These are phyloP conservation scores for Romanomermis culicivorax DNA, from an alignment of 2,888 invertebrate species.

Conservation along the genomic window DNA sequence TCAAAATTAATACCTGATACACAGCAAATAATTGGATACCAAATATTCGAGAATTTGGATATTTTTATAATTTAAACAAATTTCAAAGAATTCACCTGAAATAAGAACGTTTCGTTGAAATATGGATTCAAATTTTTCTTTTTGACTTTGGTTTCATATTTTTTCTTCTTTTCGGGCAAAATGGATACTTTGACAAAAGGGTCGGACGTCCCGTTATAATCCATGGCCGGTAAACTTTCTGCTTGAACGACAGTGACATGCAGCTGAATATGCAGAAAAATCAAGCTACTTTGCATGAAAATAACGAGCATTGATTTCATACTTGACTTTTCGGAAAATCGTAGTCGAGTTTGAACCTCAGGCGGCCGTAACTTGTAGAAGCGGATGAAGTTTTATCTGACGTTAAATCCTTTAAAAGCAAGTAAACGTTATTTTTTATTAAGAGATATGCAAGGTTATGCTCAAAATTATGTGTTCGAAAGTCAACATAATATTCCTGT, in stretches of 20 bases:
- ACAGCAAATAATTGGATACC: background rate
- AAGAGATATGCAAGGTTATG: too few relatives aligned
- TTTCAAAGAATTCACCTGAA: conserved; percentile 53
- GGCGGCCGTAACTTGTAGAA: too few relatives aligned
- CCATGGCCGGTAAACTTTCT: conserved; percentile 86
- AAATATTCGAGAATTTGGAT: too few relatives aligned
- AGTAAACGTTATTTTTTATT: too few relatives aligned
- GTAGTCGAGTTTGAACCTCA: conserved; percentile 79
- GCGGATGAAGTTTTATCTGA: too few relatives aligned
- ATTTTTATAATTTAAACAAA: too few relatives aligned
- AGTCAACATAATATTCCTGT: too few relatives aligned
- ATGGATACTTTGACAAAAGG: conserved; percentile 91
- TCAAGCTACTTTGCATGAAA: too few relatives aligned
- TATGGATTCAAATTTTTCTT: conserved; percentile 91
- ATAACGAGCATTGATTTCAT: conserved; percentile 9
- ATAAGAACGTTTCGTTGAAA: conserved; percentile 93
- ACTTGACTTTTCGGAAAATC: conserved; percentile 93
- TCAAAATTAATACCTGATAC: too few relatives aligned
- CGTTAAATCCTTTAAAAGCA: too few relatives aligned
- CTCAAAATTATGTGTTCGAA: too few relatives aligned
- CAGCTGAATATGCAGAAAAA: conserved; percentile 42
- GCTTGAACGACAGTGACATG: conserved; percentile 94
- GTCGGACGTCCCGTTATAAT: conserved; percentile 98
- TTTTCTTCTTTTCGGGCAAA: conserved; percentile 97
- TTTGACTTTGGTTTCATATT: conserved; percentile 98